Evolutionary conservation across 1,140 invertebrate species (phyloP).

Genomic region (Tribolium castaneum): DNA sequence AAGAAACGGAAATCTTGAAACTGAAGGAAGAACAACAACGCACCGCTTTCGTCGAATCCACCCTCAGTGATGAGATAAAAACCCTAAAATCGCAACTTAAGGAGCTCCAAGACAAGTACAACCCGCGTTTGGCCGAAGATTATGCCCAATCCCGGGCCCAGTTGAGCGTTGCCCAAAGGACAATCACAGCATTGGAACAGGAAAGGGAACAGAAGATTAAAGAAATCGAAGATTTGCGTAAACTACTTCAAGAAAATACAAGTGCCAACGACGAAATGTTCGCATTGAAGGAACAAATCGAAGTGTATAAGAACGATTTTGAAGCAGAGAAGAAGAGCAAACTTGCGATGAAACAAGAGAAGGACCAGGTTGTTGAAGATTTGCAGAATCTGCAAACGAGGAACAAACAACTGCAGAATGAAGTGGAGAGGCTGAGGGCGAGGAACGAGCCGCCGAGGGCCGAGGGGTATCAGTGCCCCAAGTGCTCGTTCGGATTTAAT

Average conservation of each 20-base stretch:
- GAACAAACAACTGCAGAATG: slow-evolving; percentile 48
- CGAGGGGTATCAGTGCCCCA: neutral
- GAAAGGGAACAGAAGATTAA: neutral
- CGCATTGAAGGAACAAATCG: slow-evolving; percentile 36
- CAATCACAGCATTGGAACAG: neutral
- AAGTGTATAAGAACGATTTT: slow-evolving; percentile 48
- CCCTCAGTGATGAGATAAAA: neutral
- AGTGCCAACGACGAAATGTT: slow-evolving; percentile 1
- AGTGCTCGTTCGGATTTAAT: neutral
- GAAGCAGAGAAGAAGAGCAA: slow-evolving; percentile 35
- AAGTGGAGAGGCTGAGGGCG: slow-evolving; percentile 45
- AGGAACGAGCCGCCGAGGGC: neutral
- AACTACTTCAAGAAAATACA: neutral
- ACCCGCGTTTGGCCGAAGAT: neutral
- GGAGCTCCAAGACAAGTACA: neutral
- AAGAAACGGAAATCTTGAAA: neutral
- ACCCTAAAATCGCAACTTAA: neutral
- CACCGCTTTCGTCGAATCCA: neutral
- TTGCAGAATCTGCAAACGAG: slow-evolving; percentile 47
- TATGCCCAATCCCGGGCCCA: neutral
- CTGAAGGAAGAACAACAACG: neutral
- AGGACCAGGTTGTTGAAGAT: slow-evolving; percentile 48
- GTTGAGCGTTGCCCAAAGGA: neutral
- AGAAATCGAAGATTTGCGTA: neutral
- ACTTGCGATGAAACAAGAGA: slow-evolving; percentile 26